Evolutionary conservation across 2,797 vertebrate species (phyloP).

Genomic region (Hoplostethus atlanticus): DNA sequence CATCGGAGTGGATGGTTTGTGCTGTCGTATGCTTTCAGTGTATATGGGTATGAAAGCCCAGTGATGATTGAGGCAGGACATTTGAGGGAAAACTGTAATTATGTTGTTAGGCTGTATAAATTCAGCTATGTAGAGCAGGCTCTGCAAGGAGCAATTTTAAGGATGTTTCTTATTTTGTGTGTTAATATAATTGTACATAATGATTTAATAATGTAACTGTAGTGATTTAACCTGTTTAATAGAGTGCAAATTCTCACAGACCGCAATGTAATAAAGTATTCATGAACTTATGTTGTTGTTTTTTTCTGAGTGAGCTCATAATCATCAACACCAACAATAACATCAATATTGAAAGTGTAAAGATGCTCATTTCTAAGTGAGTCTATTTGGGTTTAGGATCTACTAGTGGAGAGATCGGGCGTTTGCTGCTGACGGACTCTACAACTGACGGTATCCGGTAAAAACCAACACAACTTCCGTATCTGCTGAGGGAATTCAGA

Average conservation of each 20-base stretch:
- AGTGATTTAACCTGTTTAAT: slow-evolving; percentile 84
- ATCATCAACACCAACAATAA: no score
- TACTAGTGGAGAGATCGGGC: no score
- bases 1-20: slow-evolving; percentile 29
- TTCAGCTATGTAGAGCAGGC: slow-evolving; percentile 82
- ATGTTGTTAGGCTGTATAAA: slow-evolving; percentile 74
- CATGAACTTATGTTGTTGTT: slow-evolving; percentile 49
- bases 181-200: slow-evolving; percentile 87
- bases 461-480: not conserved
- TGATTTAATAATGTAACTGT: slow-evolving; percentile 81
- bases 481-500: no score
- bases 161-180: slow-evolving; percentile 77
- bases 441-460: slow-evolving; percentile 1
- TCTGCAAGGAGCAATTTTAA: slow-evolving; percentile 80
- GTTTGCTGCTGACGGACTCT: no score
- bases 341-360: no score
- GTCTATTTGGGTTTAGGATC: no score
- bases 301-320: not conserved
- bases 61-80: slow-evolving; percentile 29
- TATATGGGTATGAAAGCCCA: slow-evolving; percentile 30
- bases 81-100: slow-evolving; percentile 63
- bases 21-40: slow-evolving; percentile 37
- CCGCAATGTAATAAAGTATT: slow-evolving; percentile 84
- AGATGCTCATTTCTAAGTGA: no score
- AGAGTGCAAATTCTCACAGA: slow-evolving; percentile 74